Evolutionary conservation across 2,888 invertebrate genomes (phyloP).

Genomic region (Strigamia maritima): DNA sequence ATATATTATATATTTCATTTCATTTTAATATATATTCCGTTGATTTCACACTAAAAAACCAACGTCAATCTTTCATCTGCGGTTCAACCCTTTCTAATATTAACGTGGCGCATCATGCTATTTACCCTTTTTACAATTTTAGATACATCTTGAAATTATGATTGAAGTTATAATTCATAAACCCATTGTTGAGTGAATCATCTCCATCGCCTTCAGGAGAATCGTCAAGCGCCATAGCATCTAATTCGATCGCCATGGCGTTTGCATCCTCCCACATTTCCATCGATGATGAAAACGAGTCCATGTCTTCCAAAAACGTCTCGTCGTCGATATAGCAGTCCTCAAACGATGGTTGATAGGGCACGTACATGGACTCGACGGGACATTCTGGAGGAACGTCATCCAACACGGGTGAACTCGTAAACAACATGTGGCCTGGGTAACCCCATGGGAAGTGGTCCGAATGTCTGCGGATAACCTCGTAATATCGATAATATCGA

Average conservation of each 20-base stretch:
- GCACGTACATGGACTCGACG: not conserved
- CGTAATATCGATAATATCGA: slow-evolving; percentile 25
- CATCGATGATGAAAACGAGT: slow-evolving; percentile 17
- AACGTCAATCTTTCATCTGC: not conserved
- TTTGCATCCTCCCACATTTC: not conserved
- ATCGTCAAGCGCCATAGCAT: not conserved
- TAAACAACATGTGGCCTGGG: slow-evolving; percentile 2
- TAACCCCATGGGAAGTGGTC: slow-evolving; percentile 15
- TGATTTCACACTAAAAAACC: not conserved
- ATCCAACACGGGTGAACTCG: slow-evolving; percentile 6
- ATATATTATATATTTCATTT: not conserved
- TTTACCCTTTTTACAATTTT: slow-evolving; percentile 1
- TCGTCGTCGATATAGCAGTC: slow-evolving; percentile 34
- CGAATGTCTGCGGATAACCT: slow-evolving; percentile 25
- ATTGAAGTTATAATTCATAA: not conserved
- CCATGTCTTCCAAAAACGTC: slow-evolving; percentile 15
- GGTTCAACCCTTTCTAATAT: not conserved
- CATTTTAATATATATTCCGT: not conserved
- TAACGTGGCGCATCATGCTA: not conserved
- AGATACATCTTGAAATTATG: slow-evolving; percentile 28
- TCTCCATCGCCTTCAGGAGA: not conserved
- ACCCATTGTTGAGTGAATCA: not conserved
- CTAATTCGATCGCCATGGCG: not conserved
- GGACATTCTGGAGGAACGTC: slow-evolving; percentile 34
- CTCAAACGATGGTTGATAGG: slow-evolving; percentile 19